A percentile compares a stretch with the other conserved stretches of the same genome.
These are phyloP conservation scores for Psix sp. DNA, from an alignment of 1,140 invertebrate genomes.

Conservation along the genomic window DNA sequence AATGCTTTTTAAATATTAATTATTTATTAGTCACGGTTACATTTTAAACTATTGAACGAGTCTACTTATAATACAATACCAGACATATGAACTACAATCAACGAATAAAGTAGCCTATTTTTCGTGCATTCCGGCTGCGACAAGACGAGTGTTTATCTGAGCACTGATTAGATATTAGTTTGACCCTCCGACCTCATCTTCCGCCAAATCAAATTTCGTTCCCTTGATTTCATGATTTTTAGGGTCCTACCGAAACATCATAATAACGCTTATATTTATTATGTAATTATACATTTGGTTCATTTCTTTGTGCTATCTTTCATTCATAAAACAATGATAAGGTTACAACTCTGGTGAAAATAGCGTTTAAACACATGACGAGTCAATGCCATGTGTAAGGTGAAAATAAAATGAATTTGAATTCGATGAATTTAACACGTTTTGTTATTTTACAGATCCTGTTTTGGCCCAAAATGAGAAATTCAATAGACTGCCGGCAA, in stretches of 20 bases:
- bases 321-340: constrained; percentile 32
- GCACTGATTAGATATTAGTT: constrained; percentile 69
- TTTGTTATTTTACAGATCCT: no score
- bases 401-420: no score
- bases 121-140: constrained; percentile 66
- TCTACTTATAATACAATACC: constrained; percentile 22
- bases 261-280: no score
- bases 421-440: no score
- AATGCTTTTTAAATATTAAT: constrained; percentile 8
- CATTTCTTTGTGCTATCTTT: constrained; percentile 16
- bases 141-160: constrained; percentile 67
- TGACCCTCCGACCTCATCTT: constrained; percentile 70
- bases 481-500: no score
- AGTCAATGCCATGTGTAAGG: constrained; percentile 9
- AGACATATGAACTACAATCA: constrained; percentile 37
- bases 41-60: background rate
- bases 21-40: constrained; percentile 8
- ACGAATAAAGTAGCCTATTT: constrained; percentile 63
- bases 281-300: constrained; percentile 12
- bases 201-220: constrained; percentile 35
- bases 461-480: no score
- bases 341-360: constrained; percentile 13
- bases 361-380: constrained; percentile 1
- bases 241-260: no score
- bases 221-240: background rate